Base-by-base conservation (phyloP, 30 jellyfish, hydroid and myxozoan species). In the Aurelia aurita complex sp. Pacific region DNA sequence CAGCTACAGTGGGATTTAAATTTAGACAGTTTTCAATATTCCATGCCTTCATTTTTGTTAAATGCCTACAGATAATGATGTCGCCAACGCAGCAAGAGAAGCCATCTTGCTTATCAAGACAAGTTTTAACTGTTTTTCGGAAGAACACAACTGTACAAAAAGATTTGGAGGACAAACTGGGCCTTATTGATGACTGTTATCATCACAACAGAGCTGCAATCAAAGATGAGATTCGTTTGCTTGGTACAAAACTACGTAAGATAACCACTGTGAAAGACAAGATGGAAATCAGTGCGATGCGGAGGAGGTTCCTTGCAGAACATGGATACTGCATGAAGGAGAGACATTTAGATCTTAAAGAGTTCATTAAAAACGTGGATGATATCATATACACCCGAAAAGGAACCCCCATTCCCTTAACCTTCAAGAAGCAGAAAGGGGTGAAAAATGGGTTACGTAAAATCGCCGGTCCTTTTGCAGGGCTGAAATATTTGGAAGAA, bases 281-380 rank as follows among this genome's bases (percentile, higher is more conserved):
- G 35, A 86, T 86, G 95, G 84, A 69, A 6, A 66, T 76, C 19
- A 86, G 95, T 54, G 80, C 32, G 14, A 52, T 73, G 75, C 82
- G 95, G 85, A 86, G 95, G 42, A 76, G 85, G 69, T 60, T 64
- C 60, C 64, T 76, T 3, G 95, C 89, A 15, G 75, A 86, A 14
- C 89, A 76, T 7, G 95, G 95, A 50, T 59, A 34, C 32, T 38
- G 15, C 51, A 10, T 86, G 50, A 65, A 43, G 34, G 89, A 77
- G 33, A 19, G 64, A 1, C 14, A 59, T 6, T 66, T 75, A 18
- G 81, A 61, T 46, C 77, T 86, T 3, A 23, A 50, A n/a, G 87
- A 76, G 71, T 67, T 86, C 16, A 46, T 86, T 14, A 36, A 50
- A 38, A 60, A 46, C 35, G 33, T 77, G 11, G 95, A 86, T 67